Evolutionary conservation across 2,797 vertebrate genomes (phyloP).

Genomic region (Fistularia tabacaria): DNA sequence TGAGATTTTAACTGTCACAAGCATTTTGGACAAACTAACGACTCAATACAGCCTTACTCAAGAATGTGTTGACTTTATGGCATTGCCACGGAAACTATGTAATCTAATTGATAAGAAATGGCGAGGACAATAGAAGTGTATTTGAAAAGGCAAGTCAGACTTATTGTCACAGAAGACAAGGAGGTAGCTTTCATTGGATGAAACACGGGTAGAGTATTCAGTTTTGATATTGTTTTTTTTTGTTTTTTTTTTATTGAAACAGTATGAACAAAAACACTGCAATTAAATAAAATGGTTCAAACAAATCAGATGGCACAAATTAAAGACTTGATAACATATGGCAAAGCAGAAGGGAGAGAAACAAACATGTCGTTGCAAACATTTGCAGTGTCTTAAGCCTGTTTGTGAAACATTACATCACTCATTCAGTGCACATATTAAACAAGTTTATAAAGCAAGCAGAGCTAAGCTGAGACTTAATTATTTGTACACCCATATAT

Average conservation of each 20-base stretch:
- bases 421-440: conserved; percentile 77
- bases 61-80: conserved; percentile 26
- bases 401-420: conserved; percentile 65
- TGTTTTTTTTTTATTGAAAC: conserved; percentile 77
- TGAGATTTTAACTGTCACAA: conserved; percentile 33
- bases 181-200: neutral
- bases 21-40: conserved; percentile 13
- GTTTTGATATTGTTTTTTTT: conserved; percentile 15
- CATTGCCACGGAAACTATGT: conserved; percentile 4
- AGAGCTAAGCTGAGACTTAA: conserved; percentile 54
- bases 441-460: conserved; percentile 67
- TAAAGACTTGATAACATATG: conserved; percentile 54
- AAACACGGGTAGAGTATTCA: no score
- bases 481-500: conserved; percentile 62
- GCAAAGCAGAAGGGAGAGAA: conserved; percentile 57
- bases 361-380: conserved; percentile 69
- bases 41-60: conserved; percentile 11
- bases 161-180: conserved; percentile 8
- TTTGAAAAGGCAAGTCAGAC: conserved; percentile 9
- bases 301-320: conserved; percentile 66
- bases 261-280: conserved; percentile 74
- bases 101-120: conserved; percentile 20
- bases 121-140: neutral
- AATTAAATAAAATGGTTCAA: conserved; percentile 76
- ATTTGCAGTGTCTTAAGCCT: conserved; percentile 77